A percentile compares a stretch with the other conserved stretches of the same genome.
Evolutionary conservation across 2,888 invertebrate species (phyloP).

Genomic region (Tipula unca): DNA sequence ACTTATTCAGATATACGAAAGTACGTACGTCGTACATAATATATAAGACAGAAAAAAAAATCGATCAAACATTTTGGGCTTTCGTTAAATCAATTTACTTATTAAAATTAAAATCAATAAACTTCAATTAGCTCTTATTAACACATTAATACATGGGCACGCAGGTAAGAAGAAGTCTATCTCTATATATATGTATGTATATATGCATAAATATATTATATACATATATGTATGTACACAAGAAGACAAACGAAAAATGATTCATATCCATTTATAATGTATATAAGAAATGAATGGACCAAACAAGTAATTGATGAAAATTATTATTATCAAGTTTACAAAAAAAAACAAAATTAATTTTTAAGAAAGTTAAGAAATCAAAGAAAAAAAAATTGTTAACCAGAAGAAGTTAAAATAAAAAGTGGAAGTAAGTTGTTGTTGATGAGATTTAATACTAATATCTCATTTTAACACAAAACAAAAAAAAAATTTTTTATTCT

Average conservation of each 20-base stretch:
- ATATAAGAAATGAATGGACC: not conserved
- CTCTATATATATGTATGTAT: not conserved
- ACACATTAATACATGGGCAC: not conserved
- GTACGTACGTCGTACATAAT: not conserved
- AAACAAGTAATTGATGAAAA: not conserved
- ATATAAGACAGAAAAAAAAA: not conserved
- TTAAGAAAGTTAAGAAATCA: not conserved
- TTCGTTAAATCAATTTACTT: not conserved
- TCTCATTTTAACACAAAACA: constrained; percentile 14
- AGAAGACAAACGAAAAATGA: not conserved
- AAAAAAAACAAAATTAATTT: not conserved
- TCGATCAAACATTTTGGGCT: not conserved
- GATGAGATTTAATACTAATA: constrained; percentile 14
- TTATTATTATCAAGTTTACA: constrained; percentile 8
- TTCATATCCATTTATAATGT: not conserved
- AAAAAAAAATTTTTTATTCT: not conserved
- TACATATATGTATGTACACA: not conserved
- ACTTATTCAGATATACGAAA: not conserved
- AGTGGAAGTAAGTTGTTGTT: constrained; percentile 14
- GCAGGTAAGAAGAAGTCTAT: not conserved
- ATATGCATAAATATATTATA: too few relatives aligned
- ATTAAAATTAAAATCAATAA: constrained; percentile 14
- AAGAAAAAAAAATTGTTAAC: not conserved
- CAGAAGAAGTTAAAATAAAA: constrained; percentile 14
- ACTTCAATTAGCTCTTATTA: constrained; percentile 8